Percentiles rank a stretch among this genome's conserved stretches.
phyloP scores from a whole-genome alignment of 2,113 vertebrate species.

The Azemiops feae region DNA sequence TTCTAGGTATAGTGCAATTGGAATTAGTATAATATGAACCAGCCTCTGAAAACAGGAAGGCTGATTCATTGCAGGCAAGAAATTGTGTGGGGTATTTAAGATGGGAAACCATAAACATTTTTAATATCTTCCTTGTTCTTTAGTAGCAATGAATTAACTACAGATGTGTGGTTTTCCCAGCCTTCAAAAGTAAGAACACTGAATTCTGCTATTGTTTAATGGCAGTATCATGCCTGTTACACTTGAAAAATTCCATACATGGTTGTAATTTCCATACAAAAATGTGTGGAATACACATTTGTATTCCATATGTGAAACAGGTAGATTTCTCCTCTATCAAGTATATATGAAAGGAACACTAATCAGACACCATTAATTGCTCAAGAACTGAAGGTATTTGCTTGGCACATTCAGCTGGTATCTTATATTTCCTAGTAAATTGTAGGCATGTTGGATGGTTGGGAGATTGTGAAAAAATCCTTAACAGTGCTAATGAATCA shows the following conservation, averaged over 20 bases:
- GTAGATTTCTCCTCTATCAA: not conserved
- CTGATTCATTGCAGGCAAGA: not conserved
- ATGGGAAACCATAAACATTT: not conserved
- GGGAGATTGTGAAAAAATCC: not conserved
- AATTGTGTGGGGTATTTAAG: not conserved
- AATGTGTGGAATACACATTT: not conserved
- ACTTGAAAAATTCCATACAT: not conserved
- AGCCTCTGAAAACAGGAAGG: conserved; percentile 12
- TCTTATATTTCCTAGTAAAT: not conserved
- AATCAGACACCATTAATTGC: not conserved
- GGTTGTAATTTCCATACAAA: not conserved
- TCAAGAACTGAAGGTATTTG: not conserved
- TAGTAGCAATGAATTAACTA: not conserved
- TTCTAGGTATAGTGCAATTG: conserved; percentile 2
- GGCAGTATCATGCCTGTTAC: not conserved
- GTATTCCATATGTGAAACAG: not conserved
- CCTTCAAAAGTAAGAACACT: not conserved
- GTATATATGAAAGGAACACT: not conserved
- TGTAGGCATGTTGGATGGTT: not conserved
- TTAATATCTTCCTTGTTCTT: not conserved
- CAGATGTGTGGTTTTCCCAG: not conserved
- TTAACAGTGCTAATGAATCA: not conserved
- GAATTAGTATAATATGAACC: conserved; percentile 43
- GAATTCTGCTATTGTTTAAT: not conserved
- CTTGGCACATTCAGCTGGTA: not conserved